Evolutionary conservation across 2,888 invertebrate species (phyloP).

Genomic region (Eilema caniola): DNA sequence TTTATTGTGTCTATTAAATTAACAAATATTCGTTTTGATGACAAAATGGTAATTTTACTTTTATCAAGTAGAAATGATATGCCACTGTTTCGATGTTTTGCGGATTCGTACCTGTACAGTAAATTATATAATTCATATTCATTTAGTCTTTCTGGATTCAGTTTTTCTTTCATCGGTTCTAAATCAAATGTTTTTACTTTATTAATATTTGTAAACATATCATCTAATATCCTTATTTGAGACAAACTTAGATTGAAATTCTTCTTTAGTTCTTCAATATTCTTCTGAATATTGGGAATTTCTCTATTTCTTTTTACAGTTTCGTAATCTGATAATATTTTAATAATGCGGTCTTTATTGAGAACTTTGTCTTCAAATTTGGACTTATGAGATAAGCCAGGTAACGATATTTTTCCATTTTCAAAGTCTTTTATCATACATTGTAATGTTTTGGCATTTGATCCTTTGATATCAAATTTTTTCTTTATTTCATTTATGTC

Average conservation of each 20-base stretch:
- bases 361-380: constrained; percentile 50
- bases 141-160: constrained; percentile 1
- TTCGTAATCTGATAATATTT: constrained; percentile 51
- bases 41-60: constrained; percentile 26
- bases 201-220: neutral
- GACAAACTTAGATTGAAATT: constrained; percentile 28
- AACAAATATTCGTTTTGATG: constrained; percentile 22
- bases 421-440: constrained; percentile 56
- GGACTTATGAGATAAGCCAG: constrained; percentile 45
- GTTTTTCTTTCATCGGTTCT: neutral
- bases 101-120: constrained; percentile 28
- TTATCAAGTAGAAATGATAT: constrained; percentile 30
- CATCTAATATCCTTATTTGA: constrained; percentile 12
- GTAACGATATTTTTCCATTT: constrained; percentile 48
- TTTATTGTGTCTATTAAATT: neutral
- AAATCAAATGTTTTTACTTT: neutral
- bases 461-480: constrained; percentile 47
- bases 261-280: constrained; percentile 26
- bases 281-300: constrained; percentile 25
- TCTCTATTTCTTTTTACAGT: constrained; percentile 34
- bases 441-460: constrained; percentile 53
- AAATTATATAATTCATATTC: constrained; percentile 25
- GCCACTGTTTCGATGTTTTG: constrained; percentile 22
- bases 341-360: constrained; percentile 45
- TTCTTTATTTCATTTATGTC: constrained; percentile 45